Conservation (phyloP, 2,113 vertebrate genomes). For the Ovis aries region ARS-UI_Ramb_v3.0 NC_056058.1:24298001-24298500, state of each 20-base stretch:
- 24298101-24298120: neutral
- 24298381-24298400: no score
- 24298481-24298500: neutral
- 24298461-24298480: neutral
- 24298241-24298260: no score
- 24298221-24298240: no score
- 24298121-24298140: neutral
- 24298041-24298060: neutral
- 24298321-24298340: no score
- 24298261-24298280: no score
- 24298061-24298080: neutral
- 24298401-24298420: neutral
- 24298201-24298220: no score
- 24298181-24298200: no score
- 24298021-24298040: neutral
- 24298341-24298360: no score
- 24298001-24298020: neutral
- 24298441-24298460: neutral
- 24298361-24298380: no score
- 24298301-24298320: no score
- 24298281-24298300: no score
- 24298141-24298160: neutral
- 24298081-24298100: neutral
- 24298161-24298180: fast-evolving
- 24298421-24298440: neutral